phyloP scores from a whole-genome alignment of 2,888 invertebrate species.

The Ochropleura leucogaster region DNA sequence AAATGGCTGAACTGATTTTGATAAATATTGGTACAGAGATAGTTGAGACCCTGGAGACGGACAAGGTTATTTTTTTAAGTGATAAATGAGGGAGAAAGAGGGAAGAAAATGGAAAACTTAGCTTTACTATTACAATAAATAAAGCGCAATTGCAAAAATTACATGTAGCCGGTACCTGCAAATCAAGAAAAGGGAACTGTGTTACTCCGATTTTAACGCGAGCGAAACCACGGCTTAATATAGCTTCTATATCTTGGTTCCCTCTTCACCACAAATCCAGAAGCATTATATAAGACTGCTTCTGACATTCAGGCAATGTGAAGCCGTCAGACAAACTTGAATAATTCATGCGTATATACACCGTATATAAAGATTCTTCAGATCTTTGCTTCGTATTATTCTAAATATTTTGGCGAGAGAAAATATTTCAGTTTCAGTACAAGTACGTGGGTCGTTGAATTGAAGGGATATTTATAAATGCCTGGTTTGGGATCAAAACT shows the following conservation, averaged over 20 bases:
- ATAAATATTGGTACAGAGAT: no score
- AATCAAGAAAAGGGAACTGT: no score
- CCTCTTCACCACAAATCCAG: neutral
- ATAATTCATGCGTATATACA: slow-evolving; percentile 47
- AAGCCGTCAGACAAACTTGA: slow-evolving; percentile 26
- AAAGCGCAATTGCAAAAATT: no score
- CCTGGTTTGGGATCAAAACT: neutral
- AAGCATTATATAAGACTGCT: neutral
- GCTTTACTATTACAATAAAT: no score
- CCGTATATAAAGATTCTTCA: slow-evolving; percentile 25
- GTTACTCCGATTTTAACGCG: no score
- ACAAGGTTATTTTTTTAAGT: no score
- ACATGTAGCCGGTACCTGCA: no score
- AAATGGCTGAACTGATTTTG: no score
- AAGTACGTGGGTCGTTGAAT: slow-evolving; percentile 19
- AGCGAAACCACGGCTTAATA: neutral
- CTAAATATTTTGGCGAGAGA: slow-evolving; percentile 36
- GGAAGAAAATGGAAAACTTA: no score
- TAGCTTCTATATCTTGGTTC: neutral
- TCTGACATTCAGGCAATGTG: slow-evolving; percentile 31
- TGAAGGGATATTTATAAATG: slow-evolving; percentile 24
- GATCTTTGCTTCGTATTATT: slow-evolving; percentile 27
- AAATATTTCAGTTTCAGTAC: slow-evolving; percentile 5
- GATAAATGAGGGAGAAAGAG: no score
- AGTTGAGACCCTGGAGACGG: no score